Evolutionary conservation across 2,113 vertebrate species (phyloP).

Genomic region (Boleophthalmus pectinirostris): DNA sequence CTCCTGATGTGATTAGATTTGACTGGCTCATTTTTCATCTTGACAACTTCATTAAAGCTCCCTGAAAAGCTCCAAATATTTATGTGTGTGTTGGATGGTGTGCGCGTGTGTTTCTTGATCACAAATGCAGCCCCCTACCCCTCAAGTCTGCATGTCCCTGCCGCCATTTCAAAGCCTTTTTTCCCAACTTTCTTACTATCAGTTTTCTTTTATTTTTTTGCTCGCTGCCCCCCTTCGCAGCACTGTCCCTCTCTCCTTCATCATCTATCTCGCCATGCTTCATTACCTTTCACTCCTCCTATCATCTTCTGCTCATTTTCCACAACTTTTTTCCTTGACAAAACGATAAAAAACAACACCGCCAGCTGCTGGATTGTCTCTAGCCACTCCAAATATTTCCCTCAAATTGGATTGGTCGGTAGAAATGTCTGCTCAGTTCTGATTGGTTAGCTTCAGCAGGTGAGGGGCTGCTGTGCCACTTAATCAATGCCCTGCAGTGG

Average conservation of each 20-base stretch:
- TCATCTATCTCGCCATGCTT: slow-evolving; percentile 42
- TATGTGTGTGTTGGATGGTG: slow-evolving; percentile 27
- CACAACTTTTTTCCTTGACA: slow-evolving; percentile 15
- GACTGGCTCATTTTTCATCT: slow-evolving; percentile 70
- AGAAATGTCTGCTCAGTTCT: slow-evolving; percentile 23
- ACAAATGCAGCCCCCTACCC: slow-evolving; percentile 17
- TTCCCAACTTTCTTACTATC: neutral
- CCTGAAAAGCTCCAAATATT: slow-evolving; percentile 53
- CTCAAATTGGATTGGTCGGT: slow-evolving; percentile 49
- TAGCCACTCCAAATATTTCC: slow-evolving; percentile 56
- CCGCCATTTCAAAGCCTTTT: slow-evolving; percentile 30
- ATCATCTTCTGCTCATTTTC: slow-evolving; percentile 27
- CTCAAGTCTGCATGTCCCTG: slow-evolving; percentile 20
- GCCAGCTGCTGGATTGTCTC: slow-evolving; percentile 65
- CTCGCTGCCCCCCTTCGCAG: slow-evolving; percentile 11
- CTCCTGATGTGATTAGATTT: slow-evolving; percentile 64
- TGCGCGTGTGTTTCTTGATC: slow-evolving; percentile 12
- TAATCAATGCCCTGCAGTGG: slow-evolving; percentile 67
- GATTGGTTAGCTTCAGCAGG: slow-evolving; percentile 69
- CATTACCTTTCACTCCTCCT: slow-evolving; percentile 41
- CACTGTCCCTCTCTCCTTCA: slow-evolving; percentile 33
- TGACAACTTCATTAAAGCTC: slow-evolving; percentile 73
- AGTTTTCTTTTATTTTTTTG: slow-evolving; percentile 10
- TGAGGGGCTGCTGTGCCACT: slow-evolving; percentile 60
- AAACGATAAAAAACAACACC: slow-evolving; percentile 15